Conservation (phyloP, 2,113 vertebrate genomes). For the Hemicordylus capensis region DNA sequence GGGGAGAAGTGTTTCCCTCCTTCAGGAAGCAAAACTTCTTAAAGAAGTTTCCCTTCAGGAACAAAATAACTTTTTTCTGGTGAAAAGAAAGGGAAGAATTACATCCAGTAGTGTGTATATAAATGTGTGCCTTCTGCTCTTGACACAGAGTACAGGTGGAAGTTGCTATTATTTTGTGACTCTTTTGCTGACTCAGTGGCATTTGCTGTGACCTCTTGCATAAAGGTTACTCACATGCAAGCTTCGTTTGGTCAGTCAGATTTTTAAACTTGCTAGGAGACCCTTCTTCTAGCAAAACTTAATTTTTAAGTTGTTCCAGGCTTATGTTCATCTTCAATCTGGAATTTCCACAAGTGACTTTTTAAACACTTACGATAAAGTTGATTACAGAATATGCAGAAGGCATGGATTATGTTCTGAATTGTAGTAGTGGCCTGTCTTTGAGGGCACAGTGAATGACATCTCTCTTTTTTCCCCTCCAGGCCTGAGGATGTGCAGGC, state of each 20-base stretch:
- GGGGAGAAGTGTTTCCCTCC: background rate
- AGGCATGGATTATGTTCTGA: background rate
- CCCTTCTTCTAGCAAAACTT: background rate
- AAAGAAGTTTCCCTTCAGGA: no score
- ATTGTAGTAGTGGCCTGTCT: background rate
- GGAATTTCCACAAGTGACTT: background rate
- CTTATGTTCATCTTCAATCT: background rate
- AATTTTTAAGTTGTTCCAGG: background rate
- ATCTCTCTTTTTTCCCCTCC: slow-evolving; percentile 12
- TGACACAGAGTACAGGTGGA: background rate
- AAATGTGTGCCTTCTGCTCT: background rate
- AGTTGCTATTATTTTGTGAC: background rate
- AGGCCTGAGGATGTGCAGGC: slow-evolving; percentile 97
- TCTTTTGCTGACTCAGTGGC: background rate
- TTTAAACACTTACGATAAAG: background rate
- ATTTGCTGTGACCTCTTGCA: background rate
- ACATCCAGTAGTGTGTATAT: background rate
- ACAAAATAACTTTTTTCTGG: no score
- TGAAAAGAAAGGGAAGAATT: background rate
- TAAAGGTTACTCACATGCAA: background rate
- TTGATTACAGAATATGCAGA: background rate
- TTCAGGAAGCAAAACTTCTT: no score
- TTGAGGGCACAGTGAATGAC: slow-evolving; percentile 15
- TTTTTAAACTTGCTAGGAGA: background rate
- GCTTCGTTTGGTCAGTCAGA: background rate